Evolutionary conservation across 2,888 invertebrate genomes (phyloP).

Genomic region (Ophion obscuratus): DNA sequence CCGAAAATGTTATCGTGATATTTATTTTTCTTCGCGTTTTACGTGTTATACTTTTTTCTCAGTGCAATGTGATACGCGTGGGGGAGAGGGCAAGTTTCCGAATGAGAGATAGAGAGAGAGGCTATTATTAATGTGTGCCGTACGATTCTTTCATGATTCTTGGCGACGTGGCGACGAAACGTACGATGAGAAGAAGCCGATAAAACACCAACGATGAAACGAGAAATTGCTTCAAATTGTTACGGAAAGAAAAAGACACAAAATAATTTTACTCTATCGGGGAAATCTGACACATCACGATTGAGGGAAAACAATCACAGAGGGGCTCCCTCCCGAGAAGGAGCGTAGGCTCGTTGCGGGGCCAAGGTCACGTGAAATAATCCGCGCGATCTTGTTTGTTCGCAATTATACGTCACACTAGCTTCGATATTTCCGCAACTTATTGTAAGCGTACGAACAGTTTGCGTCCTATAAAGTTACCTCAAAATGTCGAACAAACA

Average conservation of each 20-base stretch:
- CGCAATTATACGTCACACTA: slow-evolving; percentile 32
- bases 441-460: slow-evolving; percentile 10
- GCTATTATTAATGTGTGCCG: slow-evolving; percentile 33
- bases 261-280: slow-evolving; percentile 65
- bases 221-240: background rate
- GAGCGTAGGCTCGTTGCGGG: slow-evolving; percentile 57
- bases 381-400: slow-evolving; percentile 48
- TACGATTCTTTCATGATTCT: slow-evolving; percentile 15
- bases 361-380: slow-evolving; percentile 74
- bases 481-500: slow-evolving; percentile 71
- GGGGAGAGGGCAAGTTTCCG: slow-evolving; percentile 7
- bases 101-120: background rate
- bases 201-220: background rate
- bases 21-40: background rate
- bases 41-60: slow-evolving; percentile 18
- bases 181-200: background rate
- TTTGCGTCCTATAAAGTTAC: slow-evolving; percentile 67
- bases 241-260: slow-evolving; percentile 13
- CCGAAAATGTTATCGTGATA: background rate
- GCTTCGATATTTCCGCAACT: background rate
- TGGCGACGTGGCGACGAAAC: background rate
- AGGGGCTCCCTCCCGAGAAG: slow-evolving; percentile 43
- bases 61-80: slow-evolving; percentile 9
- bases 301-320: slow-evolving; percentile 74
- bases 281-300: slow-evolving; percentile 74